These are phyloP conservation scores for Crioceris asparagi DNA, from an alignment of 2,888 invertebrate genomes.

Conservation along the genomic window DNA sequence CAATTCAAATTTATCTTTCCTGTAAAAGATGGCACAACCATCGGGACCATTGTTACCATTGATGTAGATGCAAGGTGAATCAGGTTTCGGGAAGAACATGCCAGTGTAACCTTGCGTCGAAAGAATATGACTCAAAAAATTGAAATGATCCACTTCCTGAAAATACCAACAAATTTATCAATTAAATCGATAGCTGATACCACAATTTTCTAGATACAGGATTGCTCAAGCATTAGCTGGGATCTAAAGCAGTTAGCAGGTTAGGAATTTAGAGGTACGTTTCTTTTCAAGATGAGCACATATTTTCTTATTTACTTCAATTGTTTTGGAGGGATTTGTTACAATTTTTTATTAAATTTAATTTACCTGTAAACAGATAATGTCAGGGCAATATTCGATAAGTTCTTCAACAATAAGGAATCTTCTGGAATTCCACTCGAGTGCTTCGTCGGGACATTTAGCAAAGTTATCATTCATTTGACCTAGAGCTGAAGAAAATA, in stretches of 20 bases:
- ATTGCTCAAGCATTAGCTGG: too few relatives aligned
- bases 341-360: too few relatives aligned
- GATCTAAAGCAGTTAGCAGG: too few relatives aligned
- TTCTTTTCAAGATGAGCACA: too few relatives aligned
- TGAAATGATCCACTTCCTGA: constrained; percentile 67
- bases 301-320: too few relatives aligned
- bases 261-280: too few relatives aligned
- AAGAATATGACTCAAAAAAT: constrained; percentile 52
- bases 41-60: constrained; percentile 65
- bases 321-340: too few relatives aligned
- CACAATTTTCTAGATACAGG: neutral
- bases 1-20: constrained; percentile 50
- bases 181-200: too few relatives aligned
- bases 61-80: constrained; percentile 64
- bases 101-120: constrained; percentile 56
- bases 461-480: constrained; percentile 61
- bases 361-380: constrained; percentile 58
- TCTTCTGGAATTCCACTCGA: constrained; percentile 57
- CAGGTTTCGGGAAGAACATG: constrained; percentile 63
- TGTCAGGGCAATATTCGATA: constrained; percentile 53
- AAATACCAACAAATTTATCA: too few relatives aligned
- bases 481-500: constrained; percentile 52
- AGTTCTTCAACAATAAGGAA: constrained; percentile 62
- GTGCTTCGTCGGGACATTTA: constrained; percentile 56
- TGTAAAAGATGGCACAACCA: constrained; percentile 67